Evolutionary conservation across 2,888 invertebrate genomes (phyloP).

Genomic region (Volucella zonaria): DNA sequence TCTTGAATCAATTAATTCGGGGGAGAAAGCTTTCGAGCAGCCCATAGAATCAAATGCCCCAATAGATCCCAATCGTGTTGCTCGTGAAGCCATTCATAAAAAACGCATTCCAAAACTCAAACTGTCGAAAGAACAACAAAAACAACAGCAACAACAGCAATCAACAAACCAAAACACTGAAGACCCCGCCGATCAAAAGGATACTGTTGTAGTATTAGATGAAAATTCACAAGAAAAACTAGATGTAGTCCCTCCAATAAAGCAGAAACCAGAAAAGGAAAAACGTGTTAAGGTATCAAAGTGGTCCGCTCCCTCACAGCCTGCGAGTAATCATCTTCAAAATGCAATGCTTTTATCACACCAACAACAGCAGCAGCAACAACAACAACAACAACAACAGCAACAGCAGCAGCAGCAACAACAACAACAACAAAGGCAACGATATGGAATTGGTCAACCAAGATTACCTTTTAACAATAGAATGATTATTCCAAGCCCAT

Average conservation of each 20-base stretch:
- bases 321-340: slow-evolving; percentile 23
- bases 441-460: slow-evolving; percentile 29
- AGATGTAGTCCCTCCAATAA: slow-evolving; percentile 57
- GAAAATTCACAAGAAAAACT: slow-evolving; percentile 65
- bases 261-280: slow-evolving; percentile 72
- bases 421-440: slow-evolving; percentile 49
- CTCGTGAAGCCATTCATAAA: slow-evolving; percentile 81
- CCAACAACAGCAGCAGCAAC: slow-evolving; percentile 42
- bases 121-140: slow-evolving; percentile 75
- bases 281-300: slow-evolving; percentile 80
- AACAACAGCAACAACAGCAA: slow-evolving; percentile 42
- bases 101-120: slow-evolving; percentile 83
- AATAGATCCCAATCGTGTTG: slow-evolving; percentile 80
- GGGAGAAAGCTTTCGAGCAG: slow-evolving; percentile 76
- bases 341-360: slow-evolving; percentile 13
- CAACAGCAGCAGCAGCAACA: slow-evolving; percentile 52
- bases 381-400: slow-evolving; percentile 46
- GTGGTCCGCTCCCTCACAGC: slow-evolving; percentile 75
- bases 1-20: slow-evolving; percentile 84
- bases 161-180: slow-evolving; percentile 24
- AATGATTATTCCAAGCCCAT: slow-evolving; percentile 66
- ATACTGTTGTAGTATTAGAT: slow-evolving; percentile 46
- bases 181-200: slow-evolving; percentile 60
- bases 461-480: slow-evolving; percentile 55
- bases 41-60: slow-evolving; percentile 73